Base-by-base conservation (phyloP, 2,113 vertebrate genomes). In the Ibidorhyncha struthersii region DNA sequence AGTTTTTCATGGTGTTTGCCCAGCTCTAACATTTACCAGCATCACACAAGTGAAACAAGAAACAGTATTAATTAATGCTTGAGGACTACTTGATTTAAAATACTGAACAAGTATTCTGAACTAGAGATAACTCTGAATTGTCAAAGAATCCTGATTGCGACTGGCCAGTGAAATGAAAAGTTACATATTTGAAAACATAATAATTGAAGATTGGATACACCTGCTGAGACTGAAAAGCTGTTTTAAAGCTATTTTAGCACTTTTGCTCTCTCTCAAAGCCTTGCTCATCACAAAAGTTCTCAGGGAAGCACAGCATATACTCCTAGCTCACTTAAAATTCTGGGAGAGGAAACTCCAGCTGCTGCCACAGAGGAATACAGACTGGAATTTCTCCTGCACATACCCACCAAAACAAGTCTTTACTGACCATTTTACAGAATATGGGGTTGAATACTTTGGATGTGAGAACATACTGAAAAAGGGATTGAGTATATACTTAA, bases 11-110 rank as follows among this genome's bases (percentile, higher is more conserved):
- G 53, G n/a, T 58, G 49, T 95, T 80, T 91, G 83, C 62, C 34
- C 86, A 93, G 66, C 41, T 96, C 78, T 63, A 95, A 82, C 86
- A 87, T 84, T 72, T 89, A 89, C 22, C 45, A 80, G 84, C 62
- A 93, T 40, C 66, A 73, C 41, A 85, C 4, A 69, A 93, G 25
- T n/a, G 55, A 92, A 94, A 88, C 26, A 95, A 87, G 70, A 92
- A 96, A 82, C 52, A 90, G 34, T 61, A 84, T 74, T 89, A 91
- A 83, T 88, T 89, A 92, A 81, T 52, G 56, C 49, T 79, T 36
- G 19, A 86, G 70, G 41, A 86, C 27, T 40, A 55, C 30, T 89
- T 41, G 62, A 90, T 82, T 91, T 91, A 41, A 92, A 89, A 76
- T 61, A 52, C 43, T 40, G 52, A 73, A 15, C 18, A 32, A 87